Evolutionary conservation across 1,140 invertebrate genomes (phyloP), one percentile per base, ranked within the genome.

Genomic region (Drosophila chauvacae): DNA sequence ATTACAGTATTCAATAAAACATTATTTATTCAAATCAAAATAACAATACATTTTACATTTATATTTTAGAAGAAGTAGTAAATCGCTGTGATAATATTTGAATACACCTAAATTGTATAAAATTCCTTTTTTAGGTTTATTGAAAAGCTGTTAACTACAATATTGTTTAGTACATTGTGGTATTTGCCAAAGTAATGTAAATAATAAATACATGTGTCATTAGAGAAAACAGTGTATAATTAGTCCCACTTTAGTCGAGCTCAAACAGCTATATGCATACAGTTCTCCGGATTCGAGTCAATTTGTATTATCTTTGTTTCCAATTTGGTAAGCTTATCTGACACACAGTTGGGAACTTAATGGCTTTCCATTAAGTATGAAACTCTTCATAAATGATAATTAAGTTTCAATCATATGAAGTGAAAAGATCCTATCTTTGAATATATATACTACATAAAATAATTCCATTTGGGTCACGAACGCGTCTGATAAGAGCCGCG

Each of bases 391-490:
- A 33, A 42, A 11, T 33, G 16, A 42, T 30, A 69, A 33, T 48
- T 30, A 33, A 45, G 14, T 59, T 51, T 37, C 20, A 33, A 48
- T 42, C 20, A 20, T 41, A 35, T 66, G 28, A n/a, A 65, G n/a
- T 39, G 20, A 70, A 45, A 55, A 68, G 23, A 70, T 70, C 48
- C 48, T 44, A 70, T 66, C 62, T 30, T 45, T 55, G 33, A 45
- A 30, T 18, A 39, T 16, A 51, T 26, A 13, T 28, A 28, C 20
- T 9, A 35, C 16, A 35, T 35, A 23, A 4, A 51, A 28, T 55
- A 68, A 70, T 23, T 68, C 33, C 48, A 37, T 39, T 55, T 70
- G 14, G 62, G 62, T 55, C 66, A 70, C 48, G 66, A 63, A 55
- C 61, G 61, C 23, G 50, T 23, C 20, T 59, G 70, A 73, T 73